Base-by-base conservation (phyloP, 2,888 invertebrate species). In the Prenolepis imparis region DNA sequence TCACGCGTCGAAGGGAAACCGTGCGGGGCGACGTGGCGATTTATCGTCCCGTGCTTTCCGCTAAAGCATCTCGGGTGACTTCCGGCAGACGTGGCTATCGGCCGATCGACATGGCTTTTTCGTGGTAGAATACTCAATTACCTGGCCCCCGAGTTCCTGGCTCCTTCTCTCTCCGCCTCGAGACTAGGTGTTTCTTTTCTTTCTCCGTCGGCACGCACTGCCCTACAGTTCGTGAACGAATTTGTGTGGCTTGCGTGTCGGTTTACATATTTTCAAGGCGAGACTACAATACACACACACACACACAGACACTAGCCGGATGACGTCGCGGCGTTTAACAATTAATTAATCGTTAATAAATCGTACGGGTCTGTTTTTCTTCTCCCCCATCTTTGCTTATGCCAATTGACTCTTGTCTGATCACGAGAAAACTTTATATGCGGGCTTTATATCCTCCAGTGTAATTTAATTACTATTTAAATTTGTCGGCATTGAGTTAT, bases 81-180 rank as follows among this genome's bases (percentile, higher is more conserved):
- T 93, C 93, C 93, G 93, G 93, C 91, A 92, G 91, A 90, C 89
- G 86, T 86, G 77, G 88, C 89, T 93, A 93, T 93, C 93, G 91
- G 90, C 89, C 92, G 93, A 93, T 93, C 93, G 93, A 93, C 93
- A 93, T 92, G 92, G 90, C 92, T 93, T 91, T 92, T 90, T 90
- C 92, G 91, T 91, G 90, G 88, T 88, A 90, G 93, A 93, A 93
- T 93, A 93, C 93, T 93, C 93, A 93, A 93, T 93, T 93, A 93
- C 87, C 89, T 78, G 77, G 44, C 66, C 64, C 64, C 64, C 39
- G 24, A 57, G 61, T 78, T 61, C 61, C 66, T 28, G 61, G 11
- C 72, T 61, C 80, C 82, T 73, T 72, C 85, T 66, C 75, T 44
- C 66, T 24, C 36, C 32, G 21, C 21, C 55, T n/a, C 6, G 9